Percentiles rank a stretch among this genome's conserved stretches.
phyloP scores from a whole-genome alignment of 2,113 vertebrate species.

The Ceyx margarethae region DNA sequence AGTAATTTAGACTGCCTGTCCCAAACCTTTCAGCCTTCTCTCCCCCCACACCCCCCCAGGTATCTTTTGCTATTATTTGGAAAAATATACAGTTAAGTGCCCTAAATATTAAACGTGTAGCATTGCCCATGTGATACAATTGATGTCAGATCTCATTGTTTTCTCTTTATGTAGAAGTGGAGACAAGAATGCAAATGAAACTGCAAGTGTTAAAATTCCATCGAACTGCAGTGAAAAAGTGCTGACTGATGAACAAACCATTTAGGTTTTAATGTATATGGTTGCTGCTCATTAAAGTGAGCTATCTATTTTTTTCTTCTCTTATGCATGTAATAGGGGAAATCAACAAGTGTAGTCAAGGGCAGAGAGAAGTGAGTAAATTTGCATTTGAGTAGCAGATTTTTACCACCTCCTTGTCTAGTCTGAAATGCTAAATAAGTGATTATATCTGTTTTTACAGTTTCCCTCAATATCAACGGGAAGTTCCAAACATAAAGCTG shows the following conservation, averaged over 20 bases:
- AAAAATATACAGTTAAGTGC: not conserved
- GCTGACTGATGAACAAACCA: not conserved
- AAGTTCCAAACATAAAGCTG: not conserved
- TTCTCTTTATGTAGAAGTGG: not conserved
- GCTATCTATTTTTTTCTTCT: not conserved
- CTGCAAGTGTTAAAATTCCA: conserved; percentile 14
- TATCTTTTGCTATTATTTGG: not conserved
- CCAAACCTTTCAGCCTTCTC: not conserved
- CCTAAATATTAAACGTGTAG: not conserved
- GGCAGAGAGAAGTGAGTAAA: not conserved
- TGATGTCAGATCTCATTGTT: not conserved
- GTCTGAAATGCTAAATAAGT: not conserved
- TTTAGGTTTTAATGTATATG: not conserved
- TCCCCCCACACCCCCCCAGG: not conserved
- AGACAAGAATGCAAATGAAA: conserved; percentile 29
- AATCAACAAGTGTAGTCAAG: not conserved
- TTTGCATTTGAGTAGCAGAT: not conserved
- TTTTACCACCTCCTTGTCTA: not conserved
- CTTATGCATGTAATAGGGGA: not conserved
- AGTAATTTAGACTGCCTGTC: not conserved
- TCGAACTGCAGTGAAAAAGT: not conserved
- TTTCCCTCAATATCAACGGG: not conserved
- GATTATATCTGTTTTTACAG: not conserved
- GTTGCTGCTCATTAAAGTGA: not conserved
- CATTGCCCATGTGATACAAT: not conserved